phyloP scores from a whole-genome alignment of 2,113 vertebrate species.

The Chloropsis hardwickii region DNA sequence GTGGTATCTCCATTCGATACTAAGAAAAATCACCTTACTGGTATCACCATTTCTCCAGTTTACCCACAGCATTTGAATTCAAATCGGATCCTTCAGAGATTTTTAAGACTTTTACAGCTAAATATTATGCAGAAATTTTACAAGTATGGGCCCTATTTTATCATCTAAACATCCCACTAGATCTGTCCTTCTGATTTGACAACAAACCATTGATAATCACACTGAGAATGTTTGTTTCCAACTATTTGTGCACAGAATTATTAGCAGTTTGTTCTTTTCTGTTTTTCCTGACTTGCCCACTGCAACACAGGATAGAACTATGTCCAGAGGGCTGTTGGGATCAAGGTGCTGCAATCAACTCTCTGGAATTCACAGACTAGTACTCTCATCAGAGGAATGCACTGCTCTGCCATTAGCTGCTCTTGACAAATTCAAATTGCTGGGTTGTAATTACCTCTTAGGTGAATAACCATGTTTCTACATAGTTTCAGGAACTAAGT shows the following conservation, averaged over 20 bases:
- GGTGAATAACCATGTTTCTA: not conserved
- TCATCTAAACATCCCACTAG: not conserved
- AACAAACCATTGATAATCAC: not conserved
- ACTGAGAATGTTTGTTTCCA: not conserved
- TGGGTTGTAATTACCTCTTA: not conserved
- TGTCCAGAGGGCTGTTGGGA: not conserved
- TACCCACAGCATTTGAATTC: not conserved
- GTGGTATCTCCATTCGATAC: not conserved
- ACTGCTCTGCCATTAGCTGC: not conserved
- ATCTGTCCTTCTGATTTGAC: not conserved
- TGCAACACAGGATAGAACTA: fast-evolving
- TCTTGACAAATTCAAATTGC: not conserved
- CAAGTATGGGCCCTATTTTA: not conserved
- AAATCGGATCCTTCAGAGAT: not conserved
- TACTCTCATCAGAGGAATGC: not conserved
- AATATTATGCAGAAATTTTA: not conserved
- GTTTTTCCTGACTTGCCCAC: not conserved
- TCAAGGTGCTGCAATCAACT: not conserved
- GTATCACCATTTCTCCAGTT: not conserved
- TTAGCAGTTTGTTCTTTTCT: not conserved
- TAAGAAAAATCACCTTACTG: not conserved
- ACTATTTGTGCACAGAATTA: not conserved
- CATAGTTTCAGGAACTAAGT: not conserved
- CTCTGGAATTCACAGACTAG: not conserved
- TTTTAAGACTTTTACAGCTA: not conserved